phyloP scores from a whole-genome alignment of 2,888 invertebrate genomes.

The Phymatocera aterrima region DNA sequence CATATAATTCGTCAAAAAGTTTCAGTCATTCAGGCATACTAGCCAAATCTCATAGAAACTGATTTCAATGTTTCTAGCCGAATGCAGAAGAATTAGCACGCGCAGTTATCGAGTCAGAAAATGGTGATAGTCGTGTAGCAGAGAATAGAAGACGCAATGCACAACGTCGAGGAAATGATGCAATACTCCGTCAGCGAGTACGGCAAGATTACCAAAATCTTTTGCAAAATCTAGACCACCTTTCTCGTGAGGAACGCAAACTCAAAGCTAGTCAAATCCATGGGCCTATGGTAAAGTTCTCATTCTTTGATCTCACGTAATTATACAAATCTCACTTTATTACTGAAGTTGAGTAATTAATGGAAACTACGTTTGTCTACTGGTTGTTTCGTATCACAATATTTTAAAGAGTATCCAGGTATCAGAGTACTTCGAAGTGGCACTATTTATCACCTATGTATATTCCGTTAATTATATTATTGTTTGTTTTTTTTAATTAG shows the following conservation, averaged over 20 bases:
- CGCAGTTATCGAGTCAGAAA: slow-evolving; percentile 57
- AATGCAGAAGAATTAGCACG: slow-evolving; percentile 67
- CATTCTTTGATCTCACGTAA: neutral
- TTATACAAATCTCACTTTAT: neutral
- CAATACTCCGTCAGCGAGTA: slow-evolving; percentile 66
- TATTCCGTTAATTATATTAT: neutral
- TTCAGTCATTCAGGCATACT: slow-evolving; percentile 2
- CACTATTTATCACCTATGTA: neutral
- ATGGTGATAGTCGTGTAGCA: slow-evolving; percentile 50
- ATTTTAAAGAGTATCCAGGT: neutral
- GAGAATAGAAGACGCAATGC: slow-evolving; percentile 59
- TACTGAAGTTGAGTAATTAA: neutral
- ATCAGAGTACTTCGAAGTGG: slow-evolving; percentile 48
- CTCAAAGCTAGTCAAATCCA: slow-evolving; percentile 62
- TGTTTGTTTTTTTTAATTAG: neutral
- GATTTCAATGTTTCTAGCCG: slow-evolving; percentile 55
- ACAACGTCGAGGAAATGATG: slow-evolving; percentile 65
- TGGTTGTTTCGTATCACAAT: neutral
- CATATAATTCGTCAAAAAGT: neutral
- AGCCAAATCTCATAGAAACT: neutral
- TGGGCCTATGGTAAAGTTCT: slow-evolving; percentile 54
- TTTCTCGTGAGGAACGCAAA: slow-evolving; percentile 64
- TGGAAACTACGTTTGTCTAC: neutral
- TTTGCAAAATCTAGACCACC: slow-evolving; percentile 63
- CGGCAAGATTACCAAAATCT: slow-evolving; percentile 67